phyloP scores from a whole-genome alignment of 2,888 invertebrate species.

The Cataglyphis altisquamis region DNA sequence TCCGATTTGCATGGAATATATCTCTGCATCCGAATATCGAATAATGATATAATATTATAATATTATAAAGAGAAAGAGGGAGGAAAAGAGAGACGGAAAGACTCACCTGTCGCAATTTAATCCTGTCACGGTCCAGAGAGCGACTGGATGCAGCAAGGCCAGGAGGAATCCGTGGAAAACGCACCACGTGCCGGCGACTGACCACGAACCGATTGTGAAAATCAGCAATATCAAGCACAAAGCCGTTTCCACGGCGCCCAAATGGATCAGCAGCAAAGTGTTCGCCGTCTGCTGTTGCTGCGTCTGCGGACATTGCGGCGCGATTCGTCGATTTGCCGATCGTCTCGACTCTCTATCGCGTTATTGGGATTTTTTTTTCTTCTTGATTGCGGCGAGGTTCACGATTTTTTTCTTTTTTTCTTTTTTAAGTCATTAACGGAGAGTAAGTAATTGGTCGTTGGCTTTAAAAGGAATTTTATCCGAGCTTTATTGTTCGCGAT shows the following conservation, averaged over 20 bases:
- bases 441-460: no score
- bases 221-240: conserved; percentile 89
- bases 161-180: conserved; percentile 90
- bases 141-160: conserved; percentile 91
- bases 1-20: background rate
- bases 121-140: conserved; percentile 93
- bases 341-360: conserved; percentile 20
- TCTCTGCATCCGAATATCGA: background rate
- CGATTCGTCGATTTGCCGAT: conserved; percentile 29
- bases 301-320: conserved; percentile 67
- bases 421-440: conserved; percentile 44
- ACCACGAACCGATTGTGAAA: conserved; percentile 88
- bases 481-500: background rate
- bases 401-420: no score
- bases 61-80: background rate
- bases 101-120: conserved; percentile 90
- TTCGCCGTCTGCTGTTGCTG: conserved; percentile 88
- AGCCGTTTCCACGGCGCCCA: conserved; percentile 91
- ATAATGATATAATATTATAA: background rate
- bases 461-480: background rate
- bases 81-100: background rate
- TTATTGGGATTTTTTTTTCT: conserved; percentile 26
- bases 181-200: conserved; percentile 88
- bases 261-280: conserved; percentile 91
- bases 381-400: background rate